Evolutionary conservation across 2,888 invertebrate species (phyloP).

Genomic region (Halocaridina rubra): DNA sequence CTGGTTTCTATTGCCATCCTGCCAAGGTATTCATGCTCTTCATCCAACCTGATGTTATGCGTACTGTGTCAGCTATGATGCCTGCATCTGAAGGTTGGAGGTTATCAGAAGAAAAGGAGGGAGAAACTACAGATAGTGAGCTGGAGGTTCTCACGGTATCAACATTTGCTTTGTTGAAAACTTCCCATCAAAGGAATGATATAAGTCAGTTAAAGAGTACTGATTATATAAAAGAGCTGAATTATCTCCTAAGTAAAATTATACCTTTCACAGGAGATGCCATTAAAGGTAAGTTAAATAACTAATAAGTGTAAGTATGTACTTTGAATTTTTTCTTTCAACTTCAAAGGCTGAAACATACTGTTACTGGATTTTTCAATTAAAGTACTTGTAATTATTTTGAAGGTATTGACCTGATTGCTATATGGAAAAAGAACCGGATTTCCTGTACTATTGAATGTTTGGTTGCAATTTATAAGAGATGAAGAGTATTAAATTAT

Average conservation of each 20-base stretch:
- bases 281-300: conserved; percentile 15
- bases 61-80: conserved; percentile 20
- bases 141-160: neutral
- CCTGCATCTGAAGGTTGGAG: conserved; percentile 37
- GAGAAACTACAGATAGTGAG: neutral
- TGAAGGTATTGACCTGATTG: too few species aligned
- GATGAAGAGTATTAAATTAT: too few species aligned
- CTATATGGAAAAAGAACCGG: too few species aligned
- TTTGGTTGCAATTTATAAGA: too few species aligned
- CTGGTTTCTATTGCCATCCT: neutral
- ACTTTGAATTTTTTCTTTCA: too few species aligned
- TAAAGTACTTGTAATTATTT: too few species aligned
- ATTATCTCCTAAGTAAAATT: neutral
- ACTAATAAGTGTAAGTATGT: too few species aligned
- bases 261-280: neutral
- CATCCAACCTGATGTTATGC: neutral
- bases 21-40: conserved; percentile 16
- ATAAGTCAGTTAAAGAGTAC: neutral
- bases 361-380: too few species aligned
- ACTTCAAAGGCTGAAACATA: too few species aligned
- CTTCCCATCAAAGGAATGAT: neutral
- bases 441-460: too few species aligned
- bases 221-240: neutral
- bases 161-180: conserved; percentile 19
- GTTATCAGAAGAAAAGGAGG: conserved; percentile 12